phyloP scores from a whole-genome alignment of 2,888 invertebrate genomes.

The Lymantria dispar region DNA sequence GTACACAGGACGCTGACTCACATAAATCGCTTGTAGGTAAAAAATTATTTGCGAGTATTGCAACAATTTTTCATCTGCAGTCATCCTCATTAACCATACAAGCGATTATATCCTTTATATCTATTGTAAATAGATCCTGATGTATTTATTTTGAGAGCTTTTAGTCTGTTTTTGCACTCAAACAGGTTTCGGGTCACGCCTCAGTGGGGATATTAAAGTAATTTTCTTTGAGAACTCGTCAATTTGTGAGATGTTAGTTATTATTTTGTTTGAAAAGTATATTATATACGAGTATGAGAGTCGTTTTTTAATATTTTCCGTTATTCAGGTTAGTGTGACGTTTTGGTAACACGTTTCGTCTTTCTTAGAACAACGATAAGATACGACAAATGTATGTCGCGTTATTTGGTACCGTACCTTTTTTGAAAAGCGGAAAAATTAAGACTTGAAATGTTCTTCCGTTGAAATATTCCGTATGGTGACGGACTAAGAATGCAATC shows the following conservation, averaged over 20 bases:
- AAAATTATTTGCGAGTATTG: slow-evolving; percentile 34
- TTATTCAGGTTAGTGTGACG: slow-evolving; percentile 24
- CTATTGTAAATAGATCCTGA: background rate
- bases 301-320: slow-evolving; percentile 10
- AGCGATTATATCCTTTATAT: slow-evolving; percentile 34
- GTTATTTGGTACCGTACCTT: slow-evolving; percentile 16
- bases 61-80: slow-evolving; percentile 28
- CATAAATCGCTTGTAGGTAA: slow-evolving; percentile 36
- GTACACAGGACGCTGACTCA: slow-evolving; percentile 65
- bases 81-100: slow-evolving; percentile 23
- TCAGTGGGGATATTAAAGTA: slow-evolving; percentile 49
- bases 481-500: too few species aligned
- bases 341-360: background rate
- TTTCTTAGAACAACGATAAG: slow-evolving; percentile 30
- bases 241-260: slow-evolving; percentile 55
- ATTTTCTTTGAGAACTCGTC: slow-evolving; percentile 64
- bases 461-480: too few species aligned
- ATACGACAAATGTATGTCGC: slow-evolving; percentile 6
- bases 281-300: slow-evolving; percentile 16
- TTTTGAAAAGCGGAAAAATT: background rate
- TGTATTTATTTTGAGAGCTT: slow-evolving; percentile 9
- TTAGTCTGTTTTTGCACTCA: slow-evolving; percentile 19
- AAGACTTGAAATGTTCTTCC: too few species aligned
- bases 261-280: slow-evolving; percentile 46
- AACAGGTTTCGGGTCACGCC: slow-evolving; percentile 43